Conservation (phyloP, 2,113 vertebrate species). For the Vireo altiloquus region DNA sequence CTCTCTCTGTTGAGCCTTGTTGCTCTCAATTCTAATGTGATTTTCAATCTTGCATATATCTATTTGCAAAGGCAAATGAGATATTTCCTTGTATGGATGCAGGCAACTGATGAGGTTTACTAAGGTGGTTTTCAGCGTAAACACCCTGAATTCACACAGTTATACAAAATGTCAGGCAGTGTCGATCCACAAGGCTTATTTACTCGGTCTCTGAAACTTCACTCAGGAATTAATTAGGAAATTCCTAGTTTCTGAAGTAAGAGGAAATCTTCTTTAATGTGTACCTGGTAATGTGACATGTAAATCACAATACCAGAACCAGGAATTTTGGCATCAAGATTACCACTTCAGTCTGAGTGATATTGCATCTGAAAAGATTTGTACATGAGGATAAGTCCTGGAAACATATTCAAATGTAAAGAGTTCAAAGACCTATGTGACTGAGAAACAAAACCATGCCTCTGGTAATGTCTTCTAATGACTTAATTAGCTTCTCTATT, state of each 20-base stretch:
- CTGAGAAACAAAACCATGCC: background rate
- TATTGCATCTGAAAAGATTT: background rate
- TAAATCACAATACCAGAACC: background rate
- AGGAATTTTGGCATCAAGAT: background rate
- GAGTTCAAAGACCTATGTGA: background rate
- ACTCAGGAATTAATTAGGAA: background rate
- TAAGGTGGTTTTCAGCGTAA: background rate
- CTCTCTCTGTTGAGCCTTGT: background rate
- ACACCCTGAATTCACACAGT: background rate
- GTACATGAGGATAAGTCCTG: background rate
- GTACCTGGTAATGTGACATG: background rate
- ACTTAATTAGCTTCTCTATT: background rate
- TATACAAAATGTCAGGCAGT: background rate
- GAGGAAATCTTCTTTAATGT: background rate
- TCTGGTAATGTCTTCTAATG: background rate
- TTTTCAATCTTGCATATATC: background rate
- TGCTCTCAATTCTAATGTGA: background rate
- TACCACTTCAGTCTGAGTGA: background rate
- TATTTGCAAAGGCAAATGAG: background rate
- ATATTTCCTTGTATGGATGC: background rate
- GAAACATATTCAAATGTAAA: background rate
- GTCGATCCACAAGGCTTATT: background rate
- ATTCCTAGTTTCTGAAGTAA: background rate
- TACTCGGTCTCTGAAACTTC: background rate
- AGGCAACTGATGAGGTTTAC: background rate